Conservation (phyloP, 2,888 invertebrate genomes). For the Oscheius sp. region DNA sequence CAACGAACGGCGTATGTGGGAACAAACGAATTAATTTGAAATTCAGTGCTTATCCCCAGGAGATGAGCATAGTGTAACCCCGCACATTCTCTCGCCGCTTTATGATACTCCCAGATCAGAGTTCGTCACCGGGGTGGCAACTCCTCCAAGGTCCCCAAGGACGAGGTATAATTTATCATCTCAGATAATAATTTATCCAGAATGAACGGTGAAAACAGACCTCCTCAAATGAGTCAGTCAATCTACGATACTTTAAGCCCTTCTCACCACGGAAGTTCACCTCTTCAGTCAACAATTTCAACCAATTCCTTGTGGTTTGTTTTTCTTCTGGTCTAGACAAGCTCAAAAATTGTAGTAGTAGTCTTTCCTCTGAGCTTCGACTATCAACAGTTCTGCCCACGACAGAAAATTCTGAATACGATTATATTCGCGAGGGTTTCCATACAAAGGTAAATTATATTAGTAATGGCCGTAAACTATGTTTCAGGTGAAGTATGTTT, state of each 20-base stretch:
- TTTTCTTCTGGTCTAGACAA: neutral
- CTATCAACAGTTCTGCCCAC: slow-evolving; percentile 6
- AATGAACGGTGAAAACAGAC: neutral
- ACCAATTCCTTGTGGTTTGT: slow-evolving; percentile 20
- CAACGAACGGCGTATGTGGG: slow-evolving; percentile 10
- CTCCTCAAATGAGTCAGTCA: neutral
- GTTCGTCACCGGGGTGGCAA: neutral
- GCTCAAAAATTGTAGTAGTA: too few relatives aligned
- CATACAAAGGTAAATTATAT: neutral
- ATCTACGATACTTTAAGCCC: slow-evolving; percentile 12
- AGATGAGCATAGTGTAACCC: slow-evolving; percentile 21
- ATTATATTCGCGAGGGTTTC: slow-evolving; percentile 1
- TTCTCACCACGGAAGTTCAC: neutral
- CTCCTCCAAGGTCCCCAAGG: slow-evolving; percentile 13
- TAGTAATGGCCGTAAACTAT: neutral
- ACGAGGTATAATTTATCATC: neutral
- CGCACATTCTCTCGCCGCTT: slow-evolving; percentile 16
- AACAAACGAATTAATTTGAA: slow-evolving; percentile 3
- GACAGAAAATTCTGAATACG: slow-evolving; percentile 3
- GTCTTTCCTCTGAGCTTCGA: slow-evolving; percentile 13
- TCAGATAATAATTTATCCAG: too few relatives aligned
- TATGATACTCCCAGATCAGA: slow-evolving; percentile 23
- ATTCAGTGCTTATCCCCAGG: slow-evolving; percentile 25
- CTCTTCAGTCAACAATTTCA: slow-evolving; percentile 15
- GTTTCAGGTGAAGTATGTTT: slow-evolving; percentile 22